Evolutionary conservation across 1,140 invertebrate genomes (phyloP).

Genomic region (Lepidurus apus): DNA sequence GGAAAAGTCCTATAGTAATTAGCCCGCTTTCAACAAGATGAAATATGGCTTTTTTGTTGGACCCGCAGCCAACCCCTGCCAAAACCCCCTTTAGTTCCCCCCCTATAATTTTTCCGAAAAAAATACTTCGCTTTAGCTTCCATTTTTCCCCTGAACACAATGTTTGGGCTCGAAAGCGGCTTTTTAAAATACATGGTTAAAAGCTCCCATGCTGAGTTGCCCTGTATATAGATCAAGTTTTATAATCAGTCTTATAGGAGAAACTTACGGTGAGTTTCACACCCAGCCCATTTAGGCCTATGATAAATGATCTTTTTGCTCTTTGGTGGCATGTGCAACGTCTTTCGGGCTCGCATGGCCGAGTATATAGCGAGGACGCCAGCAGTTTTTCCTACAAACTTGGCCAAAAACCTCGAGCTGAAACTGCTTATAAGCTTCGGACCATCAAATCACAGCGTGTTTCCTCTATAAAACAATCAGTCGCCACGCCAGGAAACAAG

Average conservation of each 20-base stretch:
- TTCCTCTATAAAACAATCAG: slow-evolving; percentile 22
- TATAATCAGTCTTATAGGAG: slow-evolving; percentile 12
- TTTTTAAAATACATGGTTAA: background rate
- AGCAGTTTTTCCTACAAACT: background rate
- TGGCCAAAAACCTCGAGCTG: background rate
- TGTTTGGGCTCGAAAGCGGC: background rate
- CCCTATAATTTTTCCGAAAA: background rate
- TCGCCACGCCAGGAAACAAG: slow-evolving; percentile 14
- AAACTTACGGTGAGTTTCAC: slow-evolving; percentile 19
- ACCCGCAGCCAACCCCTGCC: background rate
- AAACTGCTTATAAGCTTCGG: background rate
- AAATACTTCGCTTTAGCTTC: background rate
- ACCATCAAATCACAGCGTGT: slow-evolving; percentile 13
- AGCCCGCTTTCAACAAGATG: background rate
- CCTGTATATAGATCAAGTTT: slow-evolving; percentile 7
- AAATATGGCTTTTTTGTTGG: background rate
- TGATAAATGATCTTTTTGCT: background rate
- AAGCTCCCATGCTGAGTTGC: slow-evolving; percentile 1
- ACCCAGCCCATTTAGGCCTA: slow-evolving; percentile 8
- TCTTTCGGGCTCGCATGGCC: background rate
- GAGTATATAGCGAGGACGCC: background rate
- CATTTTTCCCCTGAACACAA: background rate
- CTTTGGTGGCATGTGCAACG: background rate
- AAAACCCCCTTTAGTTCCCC: background rate
- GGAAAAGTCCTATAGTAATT: background rate